Percentiles rank a stretch among this genome's conserved stretches.
Evolutionary conservation across 2,888 invertebrate genomes (phyloP).

Genomic region (Danaus chrysippus): DNA sequence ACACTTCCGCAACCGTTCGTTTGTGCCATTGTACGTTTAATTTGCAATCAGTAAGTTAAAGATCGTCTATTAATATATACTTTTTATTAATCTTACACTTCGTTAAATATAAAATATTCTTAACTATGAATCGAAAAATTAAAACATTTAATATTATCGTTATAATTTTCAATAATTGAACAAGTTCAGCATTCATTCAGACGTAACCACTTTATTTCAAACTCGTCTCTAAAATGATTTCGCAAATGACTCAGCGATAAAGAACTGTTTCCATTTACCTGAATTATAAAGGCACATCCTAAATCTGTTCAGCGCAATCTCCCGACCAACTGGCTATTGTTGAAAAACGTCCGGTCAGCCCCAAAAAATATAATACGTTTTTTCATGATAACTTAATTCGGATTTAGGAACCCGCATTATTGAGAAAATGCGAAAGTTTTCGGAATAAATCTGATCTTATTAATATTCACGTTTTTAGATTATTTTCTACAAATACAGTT

Average conservation of each 20-base stretch:
- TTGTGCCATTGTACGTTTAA: conserved; percentile 49
- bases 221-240: conserved; percentile 16
- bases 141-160: too few species aligned
- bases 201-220: not conserved
- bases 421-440: conserved; percentile 11
- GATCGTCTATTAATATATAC: conserved; percentile 17
- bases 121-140: too few species aligned
- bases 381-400: conserved; percentile 63
- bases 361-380: conserved; percentile 69
- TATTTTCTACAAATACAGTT: too few species aligned
- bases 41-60: conserved; percentile 43
- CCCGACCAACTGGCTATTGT: conserved; percentile 60
- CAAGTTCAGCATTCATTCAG: too few species aligned
- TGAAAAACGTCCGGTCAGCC: conserved; percentile 62
- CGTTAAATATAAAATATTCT: too few species aligned
- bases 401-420: conserved; percentile 40
- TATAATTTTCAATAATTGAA: too few species aligned
- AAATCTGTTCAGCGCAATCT: conserved; percentile 49
- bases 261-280: conserved; percentile 42
- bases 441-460: not conserved
- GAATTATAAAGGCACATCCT: conserved; percentile 43
- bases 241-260: conserved; percentile 39
- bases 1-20: conserved; percentile 41
- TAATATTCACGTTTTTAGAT: not conserved
- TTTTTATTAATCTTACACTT: conserved; percentile 10